phyloP scores from a whole-genome alignment of 2,888 invertebrate genomes.

The Drosophila stalkeri region DNA sequence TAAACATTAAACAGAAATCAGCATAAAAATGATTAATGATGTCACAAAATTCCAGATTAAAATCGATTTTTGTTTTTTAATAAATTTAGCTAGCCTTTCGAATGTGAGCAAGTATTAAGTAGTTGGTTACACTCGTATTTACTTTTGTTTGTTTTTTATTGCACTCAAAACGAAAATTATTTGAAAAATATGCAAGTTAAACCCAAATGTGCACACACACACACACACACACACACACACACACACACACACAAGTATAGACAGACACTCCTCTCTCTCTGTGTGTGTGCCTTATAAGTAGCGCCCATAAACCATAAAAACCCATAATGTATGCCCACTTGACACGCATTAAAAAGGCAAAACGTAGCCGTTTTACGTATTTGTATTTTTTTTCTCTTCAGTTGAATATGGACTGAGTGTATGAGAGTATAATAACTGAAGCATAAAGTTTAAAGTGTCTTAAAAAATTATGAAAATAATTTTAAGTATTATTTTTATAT shows the following conservation, averaged over 20 bases:
- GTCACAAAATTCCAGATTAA: too few species aligned
- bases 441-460: neutral
- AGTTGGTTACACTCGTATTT: neutral
- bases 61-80: too few species aligned
- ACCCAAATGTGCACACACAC: conserved; percentile 6
- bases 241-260: neutral
- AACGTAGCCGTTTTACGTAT: conserved; percentile 26
- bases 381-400: conserved; percentile 7
- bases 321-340: conserved; percentile 71
- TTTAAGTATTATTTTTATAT: neutral
- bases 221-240: conserved; percentile 1
- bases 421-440: conserved; percentile 12
- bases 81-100: too few species aligned
- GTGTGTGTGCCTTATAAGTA: conserved; percentile 47
- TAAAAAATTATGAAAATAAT: neutral
- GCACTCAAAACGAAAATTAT: conserved; percentile 52
- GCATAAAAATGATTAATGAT: too few species aligned
- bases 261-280: neutral
- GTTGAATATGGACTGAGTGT: neutral
- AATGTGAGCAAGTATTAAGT: neutral
- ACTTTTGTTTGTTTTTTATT: conserved; percentile 40
- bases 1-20: too few species aligned
- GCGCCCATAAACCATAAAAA: conserved; percentile 72
- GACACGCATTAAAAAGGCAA: conserved; percentile 70
- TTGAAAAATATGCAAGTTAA: conserved; percentile 31